Evolutionary conservation across 1,140 invertebrate species (phyloP), one percentile per base, ranked within the genome.

Genomic region (Apis dorsata): DNA sequence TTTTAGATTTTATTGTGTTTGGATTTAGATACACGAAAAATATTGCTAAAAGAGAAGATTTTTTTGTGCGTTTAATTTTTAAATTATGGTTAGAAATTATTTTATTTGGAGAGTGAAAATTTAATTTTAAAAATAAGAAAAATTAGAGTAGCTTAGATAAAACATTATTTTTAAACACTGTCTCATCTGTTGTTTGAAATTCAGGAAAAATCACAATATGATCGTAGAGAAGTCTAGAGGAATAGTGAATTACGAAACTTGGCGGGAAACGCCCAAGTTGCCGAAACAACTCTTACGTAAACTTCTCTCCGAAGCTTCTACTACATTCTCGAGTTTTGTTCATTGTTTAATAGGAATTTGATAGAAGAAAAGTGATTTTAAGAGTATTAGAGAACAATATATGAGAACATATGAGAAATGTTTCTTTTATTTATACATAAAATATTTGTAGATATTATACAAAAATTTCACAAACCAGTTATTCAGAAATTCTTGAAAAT

Each of bases 181-280:
- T 19, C 19, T 59, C 1, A 9, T 34, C 5, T 28, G 10, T 59
- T 17, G 12, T 49, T 59, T 49, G 28, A n/a, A 24, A 28, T 66
- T 79, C 53, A 7, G 13, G n/a, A n/a, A 55, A 55, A 55, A 15
- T 24, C 4, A 13, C 10, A 17, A 60, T 10, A 17, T 7, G 3
- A 34, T 57, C 1, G 28, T 55, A 66, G 13, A 19, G 19, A 34
- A 70, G 15, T 15, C 13, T 17, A 28, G 24, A 49, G 7, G 19
- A 55, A 28, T 13, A 15, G 17, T 75, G 5, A 65, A 66, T 81
- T 81, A 74, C n/a, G 70, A 74, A 83, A 83, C 69, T 79, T 72
- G 81, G 69, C 59, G 59, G 81, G 75, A 79, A 83, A 83, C 69
- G 68, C 77, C 57, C 81, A 55, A 53, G 57, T 19, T 62, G 21